Evolutionary conservation across 1,140 invertebrate genomes (phyloP), one percentile per base, ranked within the genome.

Genomic region (Glomeris maerens): DNA sequence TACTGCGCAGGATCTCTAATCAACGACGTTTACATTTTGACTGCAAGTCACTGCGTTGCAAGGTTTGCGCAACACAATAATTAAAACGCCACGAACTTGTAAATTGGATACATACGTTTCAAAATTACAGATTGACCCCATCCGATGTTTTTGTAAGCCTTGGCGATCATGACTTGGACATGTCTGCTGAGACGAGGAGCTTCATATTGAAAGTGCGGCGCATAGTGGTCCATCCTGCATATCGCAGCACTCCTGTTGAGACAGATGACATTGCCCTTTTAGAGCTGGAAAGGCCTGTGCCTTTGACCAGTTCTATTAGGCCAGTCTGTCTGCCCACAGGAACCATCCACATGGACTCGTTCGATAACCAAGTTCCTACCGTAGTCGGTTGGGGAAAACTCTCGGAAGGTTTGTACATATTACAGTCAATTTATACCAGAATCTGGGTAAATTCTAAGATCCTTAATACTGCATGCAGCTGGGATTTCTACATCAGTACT

Each of bases 1-100:
- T 90, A 91, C 65, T 93, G 89, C 64, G 89, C 87, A 1, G 89
- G 87, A 3, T 84, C 88, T 0, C 72, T 93, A 14, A 84, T 93
- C 41, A 84, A 88, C 59, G 73, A 79, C 40, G 68, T 61, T 27
- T 89, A 90, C 64, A 79, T 93, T 25, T 68, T 95, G 1, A 84
- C 88, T 1, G 89, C 89, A 1, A 88, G 89, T 13, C 89, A 94
- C 67, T 94, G 89, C 63, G 82, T 90, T 38, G 83, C 84, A 4
- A 5, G 40, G 40, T 36, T 10, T 13, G 31, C 31, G n/a, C n/a
- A n/a, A n/a, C n/a, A n/a, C n/a, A n/a, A n/a, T n/a, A n/a, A n/a
- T n/a, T n/a, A n/a, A n/a, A n/a, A n/a, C 17, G 10, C 31, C 17
- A 13, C 31, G 31, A 13, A 36, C 17, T 10, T 17, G 31, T 36